Evolutionary conservation across 1,140 invertebrate genomes (phyloP).

Genomic region (Brachionus rotundiformis): DNA sequence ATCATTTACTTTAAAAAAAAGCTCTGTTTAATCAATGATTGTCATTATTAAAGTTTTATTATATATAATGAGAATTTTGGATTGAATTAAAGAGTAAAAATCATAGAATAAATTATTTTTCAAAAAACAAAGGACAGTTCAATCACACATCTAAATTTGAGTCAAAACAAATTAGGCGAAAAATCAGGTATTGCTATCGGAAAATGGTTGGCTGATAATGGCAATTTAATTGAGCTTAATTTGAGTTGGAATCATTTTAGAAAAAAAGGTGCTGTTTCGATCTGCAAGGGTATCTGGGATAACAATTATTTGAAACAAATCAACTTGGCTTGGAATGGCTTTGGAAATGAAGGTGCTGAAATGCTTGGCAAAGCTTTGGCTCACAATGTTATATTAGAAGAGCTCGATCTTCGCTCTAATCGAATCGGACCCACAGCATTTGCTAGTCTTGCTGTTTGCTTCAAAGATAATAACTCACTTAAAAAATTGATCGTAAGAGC

Average conservation of each 20-base stretch:
- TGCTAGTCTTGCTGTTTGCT: conserved; percentile 14
- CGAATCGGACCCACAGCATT: conserved; percentile 54
- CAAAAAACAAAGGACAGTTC: conserved; percentile 46
- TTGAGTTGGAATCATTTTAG: conserved; percentile 63
- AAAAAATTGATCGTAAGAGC: conserved; percentile 52
- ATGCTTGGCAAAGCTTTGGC: conserved; percentile 54
- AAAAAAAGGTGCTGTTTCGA: conserved; percentile 58
- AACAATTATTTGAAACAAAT: conserved; percentile 34
- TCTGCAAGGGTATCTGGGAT: conserved; percentile 60
- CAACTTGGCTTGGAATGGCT: conserved; percentile 56
- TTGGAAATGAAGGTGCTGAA: conserved; percentile 54
- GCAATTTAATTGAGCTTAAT: conserved; percentile 60
- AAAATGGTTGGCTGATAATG: conserved; percentile 56
- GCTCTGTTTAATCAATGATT: too few relatives aligned
- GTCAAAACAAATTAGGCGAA: conserved; percentile 52
- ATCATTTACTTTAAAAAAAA: too few relatives aligned
- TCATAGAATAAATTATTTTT: background rate
- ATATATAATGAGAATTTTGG: too few relatives aligned
- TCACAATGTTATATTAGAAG: conserved; percentile 55
- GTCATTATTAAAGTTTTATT: too few relatives aligned
- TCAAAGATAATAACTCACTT: conserved; percentile 51
- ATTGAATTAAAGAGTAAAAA: too few relatives aligned
- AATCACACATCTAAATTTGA: conserved; percentile 52
- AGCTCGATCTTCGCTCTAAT: conserved; percentile 57
- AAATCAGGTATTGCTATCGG: conserved; percentile 37